phyloP scores from a whole-genome alignment of 2,113 vertebrate species.

The Osmerus mordax region DNA sequence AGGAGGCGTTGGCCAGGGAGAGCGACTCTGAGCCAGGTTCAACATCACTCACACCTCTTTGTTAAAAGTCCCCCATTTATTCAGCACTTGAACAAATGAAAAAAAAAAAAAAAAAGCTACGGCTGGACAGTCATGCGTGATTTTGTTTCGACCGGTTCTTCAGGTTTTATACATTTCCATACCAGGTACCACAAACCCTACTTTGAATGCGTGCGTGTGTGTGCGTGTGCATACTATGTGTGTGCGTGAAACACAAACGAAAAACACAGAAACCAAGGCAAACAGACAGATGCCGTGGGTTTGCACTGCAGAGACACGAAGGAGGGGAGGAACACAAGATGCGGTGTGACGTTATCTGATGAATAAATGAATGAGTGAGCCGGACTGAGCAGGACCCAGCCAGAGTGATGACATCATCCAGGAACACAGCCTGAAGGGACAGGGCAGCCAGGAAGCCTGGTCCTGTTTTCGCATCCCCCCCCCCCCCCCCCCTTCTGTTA shows the following conservation, averaged over 20 bases:
- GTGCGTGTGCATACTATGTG: background rate
- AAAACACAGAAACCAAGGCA: background rate
- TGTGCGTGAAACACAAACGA: too few relatives aligned
- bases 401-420: slow-evolving; percentile 37
- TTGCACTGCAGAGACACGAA: background rate
- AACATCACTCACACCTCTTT: too few relatives aligned
- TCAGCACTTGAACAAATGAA: too few relatives aligned
- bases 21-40: too few relatives aligned
- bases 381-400: background rate
- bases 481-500: too few relatives aligned
- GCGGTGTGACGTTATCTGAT: slow-evolving; percentile 34
- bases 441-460: slow-evolving; percentile 18
- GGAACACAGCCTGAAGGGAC: background rate
- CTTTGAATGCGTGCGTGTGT: background rate
- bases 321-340: slow-evolving; percentile 27
- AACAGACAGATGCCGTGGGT: background rate
- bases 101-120: too few relatives aligned
- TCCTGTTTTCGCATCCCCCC: background rate
- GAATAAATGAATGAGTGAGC: slow-evolving; percentile 53
- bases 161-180: too few relatives aligned
- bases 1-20: too few relatives aligned
- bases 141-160: too few relatives aligned
- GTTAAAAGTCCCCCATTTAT: too few relatives aligned
- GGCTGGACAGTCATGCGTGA: too few relatives aligned
- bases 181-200: too few relatives aligned